These are phyloP conservation scores for Thumatha senex DNA, from an alignment of 2,888 invertebrate species.

Conservation along the genomic window DNA sequence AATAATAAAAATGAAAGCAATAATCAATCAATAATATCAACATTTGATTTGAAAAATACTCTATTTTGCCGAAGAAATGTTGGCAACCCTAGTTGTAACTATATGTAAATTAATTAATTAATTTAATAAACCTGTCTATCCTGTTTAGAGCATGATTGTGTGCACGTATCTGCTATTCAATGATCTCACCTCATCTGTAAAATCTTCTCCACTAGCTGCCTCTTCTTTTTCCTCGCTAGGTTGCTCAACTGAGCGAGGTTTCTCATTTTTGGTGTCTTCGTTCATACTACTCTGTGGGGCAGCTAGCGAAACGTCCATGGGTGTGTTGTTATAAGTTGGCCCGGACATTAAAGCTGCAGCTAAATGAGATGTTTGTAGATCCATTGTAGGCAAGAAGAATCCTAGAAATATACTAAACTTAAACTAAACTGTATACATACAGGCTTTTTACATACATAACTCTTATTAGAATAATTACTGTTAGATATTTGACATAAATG, in stretches of 20 bases:
- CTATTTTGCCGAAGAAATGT: too few species aligned
- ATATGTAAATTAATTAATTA: too few species aligned
- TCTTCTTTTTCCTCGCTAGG: constrained; percentile 74
- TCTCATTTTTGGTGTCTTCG: constrained; percentile 58
- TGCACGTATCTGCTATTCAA: too few species aligned
- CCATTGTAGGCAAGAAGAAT: constrained; percentile 46
- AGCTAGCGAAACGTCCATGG: constrained; percentile 29
- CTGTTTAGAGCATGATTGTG: too few species aligned
- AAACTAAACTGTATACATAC: too few species aligned
- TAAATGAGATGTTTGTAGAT: constrained; percentile 76
- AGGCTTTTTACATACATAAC: background rate
- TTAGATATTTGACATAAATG: too few species aligned
- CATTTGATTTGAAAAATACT: too few species aligned
- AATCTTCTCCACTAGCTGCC: constrained; percentile 73
- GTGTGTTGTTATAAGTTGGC: constrained; percentile 47
- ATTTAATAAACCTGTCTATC: too few species aligned
- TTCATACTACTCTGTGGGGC: constrained; percentile 25
- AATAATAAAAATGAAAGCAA: too few species aligned
- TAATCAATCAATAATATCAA: too few species aligned
- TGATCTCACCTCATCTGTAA: constrained; percentile 68
- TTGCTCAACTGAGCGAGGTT: constrained; percentile 62
- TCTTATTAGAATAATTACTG: background rate
- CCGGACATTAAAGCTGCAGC: constrained; percentile 78
- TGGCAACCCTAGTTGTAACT: too few species aligned
- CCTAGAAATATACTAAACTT: too few species aligned